A percentile compares a stretch with the other conserved stretches of the same genome.
phyloP scores from a whole-genome alignment of 2,797 vertebrate genomes.

The Scolopax rusticola region DNA sequence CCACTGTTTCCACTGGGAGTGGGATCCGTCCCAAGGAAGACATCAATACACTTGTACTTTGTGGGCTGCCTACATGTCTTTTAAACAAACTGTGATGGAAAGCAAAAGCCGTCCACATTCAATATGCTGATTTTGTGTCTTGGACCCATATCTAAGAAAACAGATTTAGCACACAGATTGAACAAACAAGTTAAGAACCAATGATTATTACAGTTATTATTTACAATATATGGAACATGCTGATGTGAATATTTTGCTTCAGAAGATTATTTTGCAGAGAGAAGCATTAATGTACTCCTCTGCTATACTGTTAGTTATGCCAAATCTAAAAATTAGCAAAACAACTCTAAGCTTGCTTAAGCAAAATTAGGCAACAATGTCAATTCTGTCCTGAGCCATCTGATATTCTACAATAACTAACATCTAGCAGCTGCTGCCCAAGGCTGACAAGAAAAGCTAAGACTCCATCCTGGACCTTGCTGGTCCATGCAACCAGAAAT shows the following conservation, averaged over 20 bases:
- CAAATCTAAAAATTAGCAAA: background rate
- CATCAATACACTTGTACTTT: background rate
- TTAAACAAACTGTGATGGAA: background rate
- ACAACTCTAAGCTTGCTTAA: background rate
- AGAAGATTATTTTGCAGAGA: background rate
- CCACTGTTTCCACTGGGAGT: background rate
- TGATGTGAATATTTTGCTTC: background rate
- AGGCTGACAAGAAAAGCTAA: background rate
- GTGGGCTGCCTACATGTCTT: background rate
- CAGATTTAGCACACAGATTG: background rate
- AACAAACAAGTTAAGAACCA: background rate
- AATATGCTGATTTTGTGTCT: background rate
- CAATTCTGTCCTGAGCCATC: background rate
- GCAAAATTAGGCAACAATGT: background rate
- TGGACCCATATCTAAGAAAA: background rate
- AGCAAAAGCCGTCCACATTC: background rate
- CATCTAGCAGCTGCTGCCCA: background rate
- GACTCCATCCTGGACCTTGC: rapidly evolving
- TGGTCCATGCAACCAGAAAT: background rate
- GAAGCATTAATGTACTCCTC: background rate
- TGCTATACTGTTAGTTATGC: background rate
- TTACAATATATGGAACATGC: background rate
- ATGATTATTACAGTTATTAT: background rate
- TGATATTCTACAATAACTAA: background rate
- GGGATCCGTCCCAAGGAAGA: background rate